Conservation (phyloP, 2,888 invertebrate genomes). For the Aleiodes alternator region DNA sequence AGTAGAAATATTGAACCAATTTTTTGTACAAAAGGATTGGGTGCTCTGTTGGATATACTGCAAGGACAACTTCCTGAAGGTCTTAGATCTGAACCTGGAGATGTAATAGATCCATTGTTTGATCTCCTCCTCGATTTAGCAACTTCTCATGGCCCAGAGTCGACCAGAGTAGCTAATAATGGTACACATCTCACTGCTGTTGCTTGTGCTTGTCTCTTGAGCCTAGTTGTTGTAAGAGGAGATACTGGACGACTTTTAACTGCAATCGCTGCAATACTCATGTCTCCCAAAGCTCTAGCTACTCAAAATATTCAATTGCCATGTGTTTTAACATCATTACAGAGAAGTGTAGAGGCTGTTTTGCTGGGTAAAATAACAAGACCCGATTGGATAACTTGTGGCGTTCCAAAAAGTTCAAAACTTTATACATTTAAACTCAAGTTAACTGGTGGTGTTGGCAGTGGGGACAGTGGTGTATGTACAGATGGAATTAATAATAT, state of each 20-base stretch:
- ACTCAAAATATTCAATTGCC: constrained; percentile 91
- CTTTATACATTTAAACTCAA: constrained; percentile 82
- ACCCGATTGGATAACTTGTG: constrained; percentile 93
- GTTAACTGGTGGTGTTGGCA: constrained; percentile 62
- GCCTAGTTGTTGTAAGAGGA: constrained; percentile 94
- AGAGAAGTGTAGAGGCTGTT: constrained; percentile 92
- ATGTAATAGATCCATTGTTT: constrained; percentile 89
- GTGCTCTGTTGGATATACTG: constrained; percentile 91
- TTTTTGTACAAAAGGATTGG: constrained; percentile 91
- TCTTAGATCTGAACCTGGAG: constrained; percentile 86
- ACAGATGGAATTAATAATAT: constrained; percentile 76
- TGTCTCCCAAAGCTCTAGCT: constrained; percentile 87
- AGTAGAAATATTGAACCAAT: constrained; percentile 88
- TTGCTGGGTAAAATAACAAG: constrained; percentile 88
- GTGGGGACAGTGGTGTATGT: no score
- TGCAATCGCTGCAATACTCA: constrained; percentile 90
- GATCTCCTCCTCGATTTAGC: constrained; percentile 89
- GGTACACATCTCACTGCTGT: constrained; percentile 88
- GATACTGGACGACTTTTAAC: constrained; percentile 93
- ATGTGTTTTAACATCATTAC: constrained; percentile 87
- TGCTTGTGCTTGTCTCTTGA: constrained; percentile 93
- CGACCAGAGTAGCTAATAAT: constrained; percentile 78
- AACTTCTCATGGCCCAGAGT: constrained; percentile 81
- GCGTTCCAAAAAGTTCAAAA: constrained; percentile 87
- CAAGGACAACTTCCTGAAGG: constrained; percentile 94